A percentile compares a stretch with the other conserved stretches of the same genome.
Evolutionary conservation across 2,797 vertebrate species (phyloP).

Genomic region (Neoniphon sammara): DNA sequence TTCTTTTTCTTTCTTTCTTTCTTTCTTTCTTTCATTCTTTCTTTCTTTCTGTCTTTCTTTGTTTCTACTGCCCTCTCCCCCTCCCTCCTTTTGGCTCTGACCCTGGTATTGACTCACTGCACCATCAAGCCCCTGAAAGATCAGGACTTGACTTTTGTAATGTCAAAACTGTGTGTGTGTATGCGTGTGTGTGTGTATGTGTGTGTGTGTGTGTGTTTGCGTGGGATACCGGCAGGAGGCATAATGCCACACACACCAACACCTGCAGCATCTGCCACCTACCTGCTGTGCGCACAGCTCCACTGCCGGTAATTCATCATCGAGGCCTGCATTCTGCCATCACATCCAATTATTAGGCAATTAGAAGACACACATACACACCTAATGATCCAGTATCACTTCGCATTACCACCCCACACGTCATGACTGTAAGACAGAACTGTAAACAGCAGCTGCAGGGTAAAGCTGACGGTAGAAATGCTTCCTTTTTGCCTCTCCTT

Average conservation of each 20-base stretch:
- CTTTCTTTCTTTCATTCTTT: neutral
- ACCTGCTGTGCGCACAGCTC: constrained; percentile 63
- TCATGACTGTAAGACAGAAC: constrained; percentile 20
- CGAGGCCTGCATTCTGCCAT: constrained; percentile 63
- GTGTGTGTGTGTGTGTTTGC: constrained; percentile 14
- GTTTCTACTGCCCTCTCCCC: neutral
- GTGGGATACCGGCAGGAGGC: constrained; percentile 33
- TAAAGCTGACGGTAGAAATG: constrained; percentile 17
- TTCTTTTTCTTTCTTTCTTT: neutral
- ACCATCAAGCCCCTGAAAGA: constrained; percentile 48
- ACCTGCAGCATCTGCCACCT: constrained; percentile 72
- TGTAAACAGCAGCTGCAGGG: constrained; percentile 32
- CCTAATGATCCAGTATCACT: constrained; percentile 50
- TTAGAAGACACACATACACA: constrained; percentile 65
- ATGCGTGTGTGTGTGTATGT: constrained; percentile 27
- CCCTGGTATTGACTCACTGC: constrained; percentile 57
- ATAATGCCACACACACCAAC: constrained; percentile 48
- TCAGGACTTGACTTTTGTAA: constrained; percentile 53
- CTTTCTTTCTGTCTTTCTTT: neutral
- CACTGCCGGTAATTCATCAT: constrained; percentile 74
- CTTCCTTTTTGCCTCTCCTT: neutral
- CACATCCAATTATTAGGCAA: constrained; percentile 77
- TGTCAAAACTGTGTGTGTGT: constrained; percentile 40
- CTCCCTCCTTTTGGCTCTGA: constrained; percentile 40
- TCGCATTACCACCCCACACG: constrained; percentile 45